phyloP scores from a whole-genome alignment of 1,140 invertebrate genomes.

The Charaxes varanes region DNA sequence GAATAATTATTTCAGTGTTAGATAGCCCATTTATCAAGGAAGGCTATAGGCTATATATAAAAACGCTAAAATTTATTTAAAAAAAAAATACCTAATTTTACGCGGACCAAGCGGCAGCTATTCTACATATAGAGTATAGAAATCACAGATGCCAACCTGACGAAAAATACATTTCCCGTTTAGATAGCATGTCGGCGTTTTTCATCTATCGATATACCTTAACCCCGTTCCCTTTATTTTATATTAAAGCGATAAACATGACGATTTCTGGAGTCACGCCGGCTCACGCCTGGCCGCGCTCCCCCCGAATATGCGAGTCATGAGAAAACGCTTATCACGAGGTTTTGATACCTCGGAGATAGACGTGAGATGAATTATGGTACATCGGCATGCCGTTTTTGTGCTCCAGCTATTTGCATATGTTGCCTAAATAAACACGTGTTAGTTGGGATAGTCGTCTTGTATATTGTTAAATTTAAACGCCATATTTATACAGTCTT shows the following conservation, averaged over 20 bases:
- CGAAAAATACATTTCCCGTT: slow-evolving; percentile 58
- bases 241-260: slow-evolving; percentile 73
- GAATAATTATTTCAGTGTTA: too few species aligned
- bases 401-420: slow-evolving; percentile 17
- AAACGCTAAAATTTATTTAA: too few species aligned
- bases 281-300: slow-evolving; percentile 56
- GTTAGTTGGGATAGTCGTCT: too few species aligned
- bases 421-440: slow-evolving; percentile 8
- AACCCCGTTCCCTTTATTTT: slow-evolving; percentile 67
- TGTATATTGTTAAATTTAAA: slow-evolving; percentile 2
- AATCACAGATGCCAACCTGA: slow-evolving; percentile 6
- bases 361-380: slow-evolving; percentile 62
- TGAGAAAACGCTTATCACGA: slow-evolving; percentile 69
- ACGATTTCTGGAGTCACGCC: slow-evolving; percentile 60
- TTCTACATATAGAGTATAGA: too few species aligned
- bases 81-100: too few species aligned
- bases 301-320: slow-evolving; percentile 70
- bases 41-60: too few species aligned
- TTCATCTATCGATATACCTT: slow-evolving; percentile 56
- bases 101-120: too few species aligned
- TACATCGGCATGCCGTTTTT: slow-evolving; percentile 30
- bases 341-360: slow-evolving; percentile 49
- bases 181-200: slow-evolving; percentile 45
- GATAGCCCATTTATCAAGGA: too few species aligned
- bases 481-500: too few species aligned